phyloP scores from a whole-genome alignment of 2,888 invertebrate species.

The Eledona agricola region DNA sequence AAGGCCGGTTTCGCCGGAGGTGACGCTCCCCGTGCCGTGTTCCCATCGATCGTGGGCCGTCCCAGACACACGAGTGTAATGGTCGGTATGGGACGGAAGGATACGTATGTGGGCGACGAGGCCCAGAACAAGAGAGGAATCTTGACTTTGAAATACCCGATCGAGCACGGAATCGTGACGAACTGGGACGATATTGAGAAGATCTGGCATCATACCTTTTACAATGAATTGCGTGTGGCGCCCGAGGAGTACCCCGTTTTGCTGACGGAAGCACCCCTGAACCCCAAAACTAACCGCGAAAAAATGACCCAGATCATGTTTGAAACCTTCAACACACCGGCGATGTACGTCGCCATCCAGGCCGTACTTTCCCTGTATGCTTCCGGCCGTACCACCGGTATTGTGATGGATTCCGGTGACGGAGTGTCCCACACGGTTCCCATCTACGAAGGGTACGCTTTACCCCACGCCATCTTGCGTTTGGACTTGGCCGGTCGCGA shows the following conservation, averaged over 20 bases:
- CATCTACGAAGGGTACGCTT: conserved; percentile 93
- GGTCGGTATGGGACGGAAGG: conserved; percentile 91
- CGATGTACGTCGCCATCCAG: conserved; percentile 95
- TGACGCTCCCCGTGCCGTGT: conserved; percentile 86
- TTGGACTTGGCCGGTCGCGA: conserved; percentile 92
- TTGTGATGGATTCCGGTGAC: conserved; percentile 94
- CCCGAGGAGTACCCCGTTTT: conserved; percentile 94
- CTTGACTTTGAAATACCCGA: conserved; percentile 87
- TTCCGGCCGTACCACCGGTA: conserved; percentile 96
- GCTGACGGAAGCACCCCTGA: conserved; percentile 87
- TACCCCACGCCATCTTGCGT: conserved; percentile 92
- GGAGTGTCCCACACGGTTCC: conserved; percentile 96
- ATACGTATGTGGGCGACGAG: conserved; percentile 79
- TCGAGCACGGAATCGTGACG: conserved; percentile 90
- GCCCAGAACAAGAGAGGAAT: conserved; percentile 90
- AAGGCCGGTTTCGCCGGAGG: conserved; percentile 93
- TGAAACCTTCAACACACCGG: conserved; percentile 92
- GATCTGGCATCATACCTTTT: conserved; percentile 79
- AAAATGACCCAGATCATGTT: conserved; percentile 96
- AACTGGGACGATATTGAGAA: conserved; percentile 79
- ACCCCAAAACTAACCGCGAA: conserved; percentile 88
- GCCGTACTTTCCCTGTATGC: conserved; percentile 93
- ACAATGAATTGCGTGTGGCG: conserved; percentile 90
- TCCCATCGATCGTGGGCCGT: conserved; percentile 89
- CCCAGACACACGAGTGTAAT: conserved; percentile 85